Evolutionary conservation across 1,140 invertebrate species (phyloP).

Genomic region (Zaprionus gabonicus): DNA sequence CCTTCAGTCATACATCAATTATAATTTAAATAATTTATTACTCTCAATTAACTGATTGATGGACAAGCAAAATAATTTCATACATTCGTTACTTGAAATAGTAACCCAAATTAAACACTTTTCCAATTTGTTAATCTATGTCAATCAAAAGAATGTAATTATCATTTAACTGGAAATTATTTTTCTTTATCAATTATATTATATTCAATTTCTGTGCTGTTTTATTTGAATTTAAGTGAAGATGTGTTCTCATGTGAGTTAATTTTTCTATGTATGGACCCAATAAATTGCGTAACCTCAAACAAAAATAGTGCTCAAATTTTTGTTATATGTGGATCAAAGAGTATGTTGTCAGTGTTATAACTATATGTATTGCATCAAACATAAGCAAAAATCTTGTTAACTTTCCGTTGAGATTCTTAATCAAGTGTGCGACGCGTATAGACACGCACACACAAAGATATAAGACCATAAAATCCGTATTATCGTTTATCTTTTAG

Average conservation of each 20-base stretch:
- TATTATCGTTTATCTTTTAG: background rate
- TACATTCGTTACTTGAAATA: background rate
- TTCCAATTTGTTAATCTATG: background rate
- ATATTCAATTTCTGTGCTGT: too few species aligned
- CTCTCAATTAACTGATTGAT: background rate
- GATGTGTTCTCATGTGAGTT: too few species aligned
- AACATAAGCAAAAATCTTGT: background rate
- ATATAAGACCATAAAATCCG: slow-evolving; percentile 3
- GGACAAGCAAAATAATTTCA: background rate
- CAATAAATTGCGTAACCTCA: too few species aligned
- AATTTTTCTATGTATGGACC: too few species aligned
- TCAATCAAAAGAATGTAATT: background rate
- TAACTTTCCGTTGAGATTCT: background rate
- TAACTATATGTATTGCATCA: background rate
- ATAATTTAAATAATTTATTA: background rate
- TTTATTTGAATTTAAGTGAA: too few species aligned
- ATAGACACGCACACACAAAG: background rate
- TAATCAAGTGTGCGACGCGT: background rate
- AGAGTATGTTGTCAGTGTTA: too few species aligned
- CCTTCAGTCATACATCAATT: background rate
- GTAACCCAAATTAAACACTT: background rate
- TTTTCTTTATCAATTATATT: background rate
- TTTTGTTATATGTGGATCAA: too few species aligned
- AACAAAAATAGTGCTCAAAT: too few species aligned
- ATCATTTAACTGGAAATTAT: background rate